A percentile compares a stretch with the other conserved stretches of the same genome.
phyloP scores from a whole-genome alignment of 2,797 vertebrate species.

The Knipowitschia caucasica region DNA sequence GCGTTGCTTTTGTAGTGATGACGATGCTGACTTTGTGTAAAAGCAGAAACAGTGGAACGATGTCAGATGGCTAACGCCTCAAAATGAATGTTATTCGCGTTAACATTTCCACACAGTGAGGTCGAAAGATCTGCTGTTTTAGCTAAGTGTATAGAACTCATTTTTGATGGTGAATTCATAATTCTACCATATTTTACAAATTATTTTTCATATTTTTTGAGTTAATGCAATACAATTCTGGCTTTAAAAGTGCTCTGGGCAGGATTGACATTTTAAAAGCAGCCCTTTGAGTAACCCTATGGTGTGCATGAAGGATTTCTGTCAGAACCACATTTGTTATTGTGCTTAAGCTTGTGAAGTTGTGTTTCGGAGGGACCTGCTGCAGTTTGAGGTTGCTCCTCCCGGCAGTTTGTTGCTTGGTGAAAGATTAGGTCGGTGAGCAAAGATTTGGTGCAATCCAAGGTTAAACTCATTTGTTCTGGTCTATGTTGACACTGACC shows the following conservation, averaged over 20 bases:
- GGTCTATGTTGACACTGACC: constrained; percentile 51
- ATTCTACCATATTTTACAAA: constrained; percentile 13
- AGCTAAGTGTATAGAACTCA: constrained; percentile 30
- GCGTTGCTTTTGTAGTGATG: constrained; percentile 28
- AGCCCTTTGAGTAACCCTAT: constrained; percentile 17
- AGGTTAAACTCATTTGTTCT: constrained; percentile 64
- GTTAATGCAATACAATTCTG: constrained; percentile 11
- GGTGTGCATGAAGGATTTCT: constrained; percentile 38
- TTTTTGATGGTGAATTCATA: neutral
- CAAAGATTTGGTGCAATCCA: constrained; percentile 29
- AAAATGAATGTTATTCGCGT: constrained; percentile 38
- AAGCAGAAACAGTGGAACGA: constrained; percentile 30
- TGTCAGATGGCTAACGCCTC: constrained; percentile 51
- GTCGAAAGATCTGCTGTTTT: constrained; percentile 22
- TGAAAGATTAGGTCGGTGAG: constrained; percentile 29
- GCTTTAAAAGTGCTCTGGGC: constrained; percentile 8
- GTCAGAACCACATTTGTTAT: constrained; percentile 38
- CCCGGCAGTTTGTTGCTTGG: constrained; percentile 36
- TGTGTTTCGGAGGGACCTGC: constrained; percentile 16
- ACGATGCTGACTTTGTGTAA: constrained; percentile 28
- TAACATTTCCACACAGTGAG: constrained; percentile 21
- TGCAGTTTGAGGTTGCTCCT: constrained; percentile 24
- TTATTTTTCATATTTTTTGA: constrained; percentile 16
- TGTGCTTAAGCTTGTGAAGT: constrained; percentile 35
- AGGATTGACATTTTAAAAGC: neutral